Conservation (phyloP, 2,888 invertebrate genomes). For the Eurytoma adleriae region DNA sequence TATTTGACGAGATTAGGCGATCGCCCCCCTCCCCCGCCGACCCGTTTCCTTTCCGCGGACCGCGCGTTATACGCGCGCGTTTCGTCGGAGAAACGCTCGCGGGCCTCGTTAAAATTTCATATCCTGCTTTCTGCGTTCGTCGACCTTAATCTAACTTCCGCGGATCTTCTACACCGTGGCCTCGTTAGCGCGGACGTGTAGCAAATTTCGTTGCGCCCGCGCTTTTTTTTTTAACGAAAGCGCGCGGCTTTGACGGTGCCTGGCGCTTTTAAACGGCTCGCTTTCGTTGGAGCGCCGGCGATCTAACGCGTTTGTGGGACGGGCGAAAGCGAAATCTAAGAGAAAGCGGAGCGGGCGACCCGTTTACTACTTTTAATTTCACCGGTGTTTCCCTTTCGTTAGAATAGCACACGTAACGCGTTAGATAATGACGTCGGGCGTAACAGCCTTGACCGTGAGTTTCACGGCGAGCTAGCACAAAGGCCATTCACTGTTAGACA, state of each 20-base stretch:
- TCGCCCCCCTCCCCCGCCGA: neutral
- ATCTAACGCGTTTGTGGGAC: neutral
- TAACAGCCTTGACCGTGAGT: slow-evolving; percentile 51
- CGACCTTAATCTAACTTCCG: slow-evolving; percentile 47
- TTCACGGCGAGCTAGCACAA: slow-evolving; percentile 15
- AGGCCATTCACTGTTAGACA: slow-evolving; percentile 49
- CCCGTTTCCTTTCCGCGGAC: slow-evolving; percentile 26
- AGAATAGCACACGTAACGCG: slow-evolving; percentile 43
- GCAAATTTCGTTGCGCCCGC: too few relatives aligned
- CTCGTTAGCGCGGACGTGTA: neutral
- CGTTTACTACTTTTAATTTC: slow-evolving; percentile 38
- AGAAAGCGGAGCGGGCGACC: neutral
- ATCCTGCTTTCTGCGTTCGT: slow-evolving; percentile 39
- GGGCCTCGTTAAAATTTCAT: slow-evolving; percentile 44
- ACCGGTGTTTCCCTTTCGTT: slow-evolving; percentile 48
- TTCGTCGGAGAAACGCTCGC: neutral
- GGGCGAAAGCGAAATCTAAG: neutral
- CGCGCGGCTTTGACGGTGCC: too few relatives aligned
- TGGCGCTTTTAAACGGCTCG: too few relatives aligned
- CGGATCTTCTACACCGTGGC: neutral
- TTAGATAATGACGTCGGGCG: slow-evolving; percentile 46
- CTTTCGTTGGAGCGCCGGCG: too few relatives aligned
- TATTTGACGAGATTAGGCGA: slow-evolving; percentile 46
- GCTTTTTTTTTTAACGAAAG: too few relatives aligned
- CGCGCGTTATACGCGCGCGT: too few relatives aligned